Conservation (phyloP, 1,140 invertebrate genomes). For the Apis laboriosa region DNA sequence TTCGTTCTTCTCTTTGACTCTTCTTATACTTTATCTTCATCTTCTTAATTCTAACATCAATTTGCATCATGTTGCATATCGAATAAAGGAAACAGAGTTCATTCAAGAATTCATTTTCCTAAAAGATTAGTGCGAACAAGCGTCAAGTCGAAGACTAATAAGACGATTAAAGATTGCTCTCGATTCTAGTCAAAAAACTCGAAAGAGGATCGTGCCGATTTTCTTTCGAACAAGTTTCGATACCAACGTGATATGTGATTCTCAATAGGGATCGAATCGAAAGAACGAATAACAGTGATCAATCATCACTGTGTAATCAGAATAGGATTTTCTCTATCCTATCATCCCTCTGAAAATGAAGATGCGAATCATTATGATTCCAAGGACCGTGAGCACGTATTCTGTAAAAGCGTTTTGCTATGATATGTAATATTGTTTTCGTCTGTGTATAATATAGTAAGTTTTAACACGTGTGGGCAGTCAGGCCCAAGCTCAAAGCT, state of each 20-base stretch:
- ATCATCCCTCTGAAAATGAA: too few species aligned
- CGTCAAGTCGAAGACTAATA: background rate
- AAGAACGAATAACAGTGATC: too few species aligned
- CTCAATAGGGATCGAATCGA: background rate
- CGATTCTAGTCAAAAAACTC: constrained; percentile 56
- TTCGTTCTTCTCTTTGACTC: background rate
- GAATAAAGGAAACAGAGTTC: background rate
- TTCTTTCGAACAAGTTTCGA: background rate
- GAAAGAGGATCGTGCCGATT: constrained; percentile 3
- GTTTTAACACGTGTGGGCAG: constrained; percentile 55
- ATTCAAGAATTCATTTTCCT: background rate
- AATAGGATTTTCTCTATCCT: background rate
- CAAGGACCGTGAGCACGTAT: constrained; percentile 43
- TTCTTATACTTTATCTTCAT: too few species aligned
- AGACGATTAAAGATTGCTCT: constrained; percentile 14
- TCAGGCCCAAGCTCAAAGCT: constrained; percentile 73
- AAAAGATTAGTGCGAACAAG: background rate
- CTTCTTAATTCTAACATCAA: background rate
- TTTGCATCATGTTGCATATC: background rate
- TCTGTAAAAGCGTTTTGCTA: constrained; percentile 27
- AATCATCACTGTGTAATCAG: background rate
- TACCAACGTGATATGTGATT: background rate
- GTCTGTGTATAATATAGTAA: constrained; percentile 51
- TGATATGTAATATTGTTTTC: constrained; percentile 19
- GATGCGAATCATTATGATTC: background rate